Evolutionary conservation across 2,113 vertebrate species (phyloP), one percentile per base, ranked within the genome.

Genomic region (Bombycilla garrulus): DNA sequence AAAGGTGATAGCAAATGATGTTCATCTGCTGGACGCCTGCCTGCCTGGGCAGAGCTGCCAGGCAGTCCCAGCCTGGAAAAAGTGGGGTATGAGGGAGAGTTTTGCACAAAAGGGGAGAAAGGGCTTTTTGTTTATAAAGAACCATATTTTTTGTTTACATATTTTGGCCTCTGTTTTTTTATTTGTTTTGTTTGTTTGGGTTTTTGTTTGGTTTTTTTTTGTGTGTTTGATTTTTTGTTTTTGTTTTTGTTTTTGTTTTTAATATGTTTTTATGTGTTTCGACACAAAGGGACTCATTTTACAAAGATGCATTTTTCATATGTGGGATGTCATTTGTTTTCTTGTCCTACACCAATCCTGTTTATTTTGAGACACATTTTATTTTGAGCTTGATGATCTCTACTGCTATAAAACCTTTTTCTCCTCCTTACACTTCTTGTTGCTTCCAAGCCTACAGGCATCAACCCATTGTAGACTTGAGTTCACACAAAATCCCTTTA

Each of bases 91-190:
- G 31, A 70, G 10, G 3, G 20, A 60, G 16, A 4, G 8, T 26
- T 88, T 65, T 79, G 16, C 2, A 3, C 15, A 62, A 56, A 58
- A 76, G 8, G 4, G 4, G 1, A 1, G 3, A 54, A 60, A 64
- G 13, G 8, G 4, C 0, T 40, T 58, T 57, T 72, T 61, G 3
- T 44, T 81, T 44, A 31, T 4, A 77, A 8, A n/a, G 5, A 48
- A 42, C 1, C 3, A 4, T 44, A 4, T 61, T 90, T 77, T 78
- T 62, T 10, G 2, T 40, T 72, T n/a, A 18, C 73, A 76, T 58
- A 3, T 12, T 35, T 69, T n/a, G 2, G 1, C 2, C 4, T n/a
- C 14, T 50, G 12, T 7, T 0, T 35, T 42, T 76, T 47, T n/a
- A n/a, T 53, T 33, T 42, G 4, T 44, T 47, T 42, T 35, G 1